Base-by-base conservation (phyloP, 2,113 vertebrate species). In the Oostethus manadensis region DNA sequence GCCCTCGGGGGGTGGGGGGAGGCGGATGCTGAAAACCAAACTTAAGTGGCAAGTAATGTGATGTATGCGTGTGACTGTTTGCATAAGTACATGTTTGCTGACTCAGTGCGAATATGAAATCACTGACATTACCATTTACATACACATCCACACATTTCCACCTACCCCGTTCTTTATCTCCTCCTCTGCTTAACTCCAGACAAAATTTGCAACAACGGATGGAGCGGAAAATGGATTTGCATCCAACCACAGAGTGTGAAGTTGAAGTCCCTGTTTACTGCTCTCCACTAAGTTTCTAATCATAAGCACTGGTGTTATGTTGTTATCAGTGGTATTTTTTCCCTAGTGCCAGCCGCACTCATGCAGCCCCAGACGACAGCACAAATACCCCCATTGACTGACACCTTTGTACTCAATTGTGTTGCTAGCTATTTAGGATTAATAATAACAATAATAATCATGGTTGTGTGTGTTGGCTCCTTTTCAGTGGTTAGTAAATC, bases 201-300 rank as follows among this genome's bases (percentile, higher is more conserved):
- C 69, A 57, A 56, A 61, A 76, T 81, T 85, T 77, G 55, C 66
- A 15, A 68, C 65, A 62, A 74, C 71, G 85, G 79, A 80, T 77
- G 66, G 63, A 85, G 85, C 51, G n/a, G 72, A 81, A 86, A 84
- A 86, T 84, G 50, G 58, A 73, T 82, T 84, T 76, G 62, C 73
- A 70, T 66, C 53, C 73, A 68, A 49, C 62, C 69, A 40, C 62
- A 66, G 74, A 69, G 62, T 71, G 69, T 68, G 66, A 71, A 68
- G 42, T 61, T 58, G 70, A 76, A 60, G 50, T 62, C 53, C 66
- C 51, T 64, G 60, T 69, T 49, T n/a, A 55, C 54, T 62, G n/a
- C 65, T 53, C 18, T 56, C 16, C 44, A 38, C 49, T 56, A 54
- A 35, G 26, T 77, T 78, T 64, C 43, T 67, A 33, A 23, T 59